These are phyloP conservation scores for Erebia palarica DNA, from an alignment of 2,888 invertebrate species.

Conservation along the genomic window DNA sequence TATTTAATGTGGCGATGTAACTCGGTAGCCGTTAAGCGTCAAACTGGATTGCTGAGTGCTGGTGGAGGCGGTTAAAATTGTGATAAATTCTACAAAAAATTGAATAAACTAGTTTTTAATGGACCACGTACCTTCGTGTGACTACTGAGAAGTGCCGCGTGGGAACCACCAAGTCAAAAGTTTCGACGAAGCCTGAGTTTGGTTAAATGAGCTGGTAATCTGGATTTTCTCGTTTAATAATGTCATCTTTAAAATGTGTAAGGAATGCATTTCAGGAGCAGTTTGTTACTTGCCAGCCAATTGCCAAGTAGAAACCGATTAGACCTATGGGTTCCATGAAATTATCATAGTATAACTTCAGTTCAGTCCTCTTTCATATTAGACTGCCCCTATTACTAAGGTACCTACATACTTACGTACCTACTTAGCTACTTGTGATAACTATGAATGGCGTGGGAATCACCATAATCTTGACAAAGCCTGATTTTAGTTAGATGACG, in stretches of 20 bases:
- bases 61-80: constrained; percentile 26
- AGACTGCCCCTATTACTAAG: too few species aligned
- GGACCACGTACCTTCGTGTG: constrained; percentile 18
- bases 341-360: too few species aligned
- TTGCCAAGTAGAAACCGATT: neutral
- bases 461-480: too few species aligned
- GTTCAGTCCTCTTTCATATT: too few species aligned
- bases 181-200: constrained; percentile 34
- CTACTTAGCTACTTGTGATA: too few species aligned
- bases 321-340: too few species aligned
- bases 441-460: too few species aligned
- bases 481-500: too few species aligned
- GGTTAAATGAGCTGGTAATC: constrained; percentile 20
- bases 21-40: constrained; percentile 23
- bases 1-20: constrained; percentile 19
- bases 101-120: constrained; percentile 39
- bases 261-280: neutral
- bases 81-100: constrained; percentile 34
- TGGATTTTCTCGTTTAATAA: constrained; percentile 27
- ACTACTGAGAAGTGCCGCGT: constrained; percentile 37
- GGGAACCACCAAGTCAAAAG: constrained; percentile 31
- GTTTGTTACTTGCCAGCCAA: neutral
- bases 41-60: constrained; percentile 25
- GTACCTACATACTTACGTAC: too few species aligned
- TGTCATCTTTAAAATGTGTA: constrained; percentile 13